Conservation (phyloP, 2,888 invertebrate genomes). For the Tenthredo notha region DNA sequence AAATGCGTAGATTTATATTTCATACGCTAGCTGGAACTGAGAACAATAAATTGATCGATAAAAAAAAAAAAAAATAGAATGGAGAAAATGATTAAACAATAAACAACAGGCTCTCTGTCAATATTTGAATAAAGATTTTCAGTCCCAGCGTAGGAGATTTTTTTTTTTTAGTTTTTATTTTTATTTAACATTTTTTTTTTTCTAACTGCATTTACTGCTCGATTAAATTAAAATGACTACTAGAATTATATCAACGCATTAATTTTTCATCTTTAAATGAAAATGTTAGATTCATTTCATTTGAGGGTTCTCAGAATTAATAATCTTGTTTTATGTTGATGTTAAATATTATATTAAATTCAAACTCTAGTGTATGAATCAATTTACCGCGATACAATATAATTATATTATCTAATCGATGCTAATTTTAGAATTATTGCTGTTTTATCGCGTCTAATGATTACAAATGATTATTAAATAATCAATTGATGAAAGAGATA, state of each 20-base stretch:
- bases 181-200: background rate
- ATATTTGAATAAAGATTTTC: background rate
- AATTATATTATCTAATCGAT: background rate
- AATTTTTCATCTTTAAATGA: background rate
- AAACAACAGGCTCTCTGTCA: background rate
- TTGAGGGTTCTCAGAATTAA: constrained; percentile 30
- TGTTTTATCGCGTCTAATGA: background rate
- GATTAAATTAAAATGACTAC: background rate
- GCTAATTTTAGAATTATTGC: background rate
- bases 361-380: background rate
- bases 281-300: background rate
- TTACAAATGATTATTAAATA: background rate
- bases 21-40: background rate
- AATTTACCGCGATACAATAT: background rate
- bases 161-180: background rate
- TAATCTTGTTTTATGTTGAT: background rate
- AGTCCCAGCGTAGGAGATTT: background rate
- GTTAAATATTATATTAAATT: background rate
- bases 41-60: background rate
- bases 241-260: background rate
- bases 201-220: constrained; percentile 23
- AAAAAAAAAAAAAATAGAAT: background rate
- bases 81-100: background rate
- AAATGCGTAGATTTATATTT: constrained; percentile 2
- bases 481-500: background rate